Conservation (phyloP, 1,140 invertebrate species). For the Goniozus legneri region DNA sequence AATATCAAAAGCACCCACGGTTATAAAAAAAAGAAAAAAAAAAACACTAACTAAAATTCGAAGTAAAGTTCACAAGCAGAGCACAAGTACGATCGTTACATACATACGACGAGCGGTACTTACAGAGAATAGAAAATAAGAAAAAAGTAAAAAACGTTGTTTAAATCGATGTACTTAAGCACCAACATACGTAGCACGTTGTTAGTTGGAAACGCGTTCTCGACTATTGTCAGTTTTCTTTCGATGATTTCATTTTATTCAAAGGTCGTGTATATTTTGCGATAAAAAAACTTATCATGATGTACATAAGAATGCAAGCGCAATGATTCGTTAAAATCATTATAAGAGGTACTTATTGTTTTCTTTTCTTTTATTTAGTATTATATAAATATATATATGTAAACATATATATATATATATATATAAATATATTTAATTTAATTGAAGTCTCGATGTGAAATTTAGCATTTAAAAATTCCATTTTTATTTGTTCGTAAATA, state of each 20-base stretch:
- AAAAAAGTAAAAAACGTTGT: slow-evolving; percentile 11
- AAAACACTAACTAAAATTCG: slow-evolving; percentile 4
- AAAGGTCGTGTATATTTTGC: slow-evolving; percentile 2
- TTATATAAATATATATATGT: slow-evolving; percentile 17
- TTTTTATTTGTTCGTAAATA: too few relatives aligned
- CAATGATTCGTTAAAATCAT: slow-evolving; percentile 18
- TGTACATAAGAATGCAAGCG: slow-evolving; percentile 11
- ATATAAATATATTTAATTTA: slow-evolving; percentile 6
- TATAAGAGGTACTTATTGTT: slow-evolving; percentile 23
- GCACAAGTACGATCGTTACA: slow-evolving; percentile 9
- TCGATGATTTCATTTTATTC: slow-evolving; percentile 3
- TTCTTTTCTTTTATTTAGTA: slow-evolving; percentile 4
- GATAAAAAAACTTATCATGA: background rate
- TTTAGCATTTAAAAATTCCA: too few relatives aligned
- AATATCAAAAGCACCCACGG: slow-evolving; percentile 16
- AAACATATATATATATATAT: slow-evolving; percentile 20
- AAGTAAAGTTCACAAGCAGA: slow-evolving; percentile 14
- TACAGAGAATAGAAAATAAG: slow-evolving; percentile 8
- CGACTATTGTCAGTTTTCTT: slow-evolving; percentile 1
- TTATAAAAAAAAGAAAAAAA: slow-evolving; percentile 9
- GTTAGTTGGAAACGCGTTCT: background rate
- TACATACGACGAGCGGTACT: slow-evolving; percentile 18
- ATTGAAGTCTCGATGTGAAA: too few relatives aligned
- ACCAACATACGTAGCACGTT: slow-evolving; percentile 18
- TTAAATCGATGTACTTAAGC: slow-evolving; percentile 33